These are phyloP conservation scores for Trichacis sp. DNA, from an alignment of 2,888 invertebrate species.

Conservation along the genomic window DNA sequence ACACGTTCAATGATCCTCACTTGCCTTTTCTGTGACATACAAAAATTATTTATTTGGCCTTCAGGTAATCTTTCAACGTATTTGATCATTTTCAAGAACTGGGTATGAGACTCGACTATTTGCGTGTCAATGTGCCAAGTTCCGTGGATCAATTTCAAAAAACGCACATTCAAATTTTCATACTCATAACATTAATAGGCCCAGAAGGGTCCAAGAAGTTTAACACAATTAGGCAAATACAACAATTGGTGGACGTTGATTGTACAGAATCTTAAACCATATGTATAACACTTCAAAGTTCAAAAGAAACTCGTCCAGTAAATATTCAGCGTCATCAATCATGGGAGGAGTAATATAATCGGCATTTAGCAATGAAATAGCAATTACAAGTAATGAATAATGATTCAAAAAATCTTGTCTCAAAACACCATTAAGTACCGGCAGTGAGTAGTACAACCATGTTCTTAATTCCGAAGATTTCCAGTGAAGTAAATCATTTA, in stretches of 20 bases:
- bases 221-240: conserved; percentile 25
- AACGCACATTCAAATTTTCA: conserved; percentile 36
- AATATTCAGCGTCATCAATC: conserved; percentile 3
- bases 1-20: too few species aligned
- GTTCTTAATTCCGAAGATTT: too few species aligned
- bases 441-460: conserved; percentile 16
- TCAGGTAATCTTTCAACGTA: too few species aligned
- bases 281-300: conserved; percentile 11
- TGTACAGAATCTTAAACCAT: conserved; percentile 16
- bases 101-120: conserved; percentile 11
- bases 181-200: conserved; percentile 27
- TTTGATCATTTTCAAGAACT: conserved; percentile 12
- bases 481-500: conserved; percentile 31
- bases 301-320: conserved; percentile 12
- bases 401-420: not conserved
- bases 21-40: too few species aligned
- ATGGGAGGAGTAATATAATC: not conserved
- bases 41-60: too few species aligned
- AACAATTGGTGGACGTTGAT: conserved; percentile 22
- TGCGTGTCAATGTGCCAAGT: conserved; percentile 19
- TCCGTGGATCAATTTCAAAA: conserved; percentile 20
- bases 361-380: not conserved
- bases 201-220: conserved; percentile 29
- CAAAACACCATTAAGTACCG: conserved; percentile 18
- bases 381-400: conserved; percentile 1